Evolutionary conservation across 2,113 vertebrate genomes (phyloP).

Genomic region (Alouatta palliata): DNA sequence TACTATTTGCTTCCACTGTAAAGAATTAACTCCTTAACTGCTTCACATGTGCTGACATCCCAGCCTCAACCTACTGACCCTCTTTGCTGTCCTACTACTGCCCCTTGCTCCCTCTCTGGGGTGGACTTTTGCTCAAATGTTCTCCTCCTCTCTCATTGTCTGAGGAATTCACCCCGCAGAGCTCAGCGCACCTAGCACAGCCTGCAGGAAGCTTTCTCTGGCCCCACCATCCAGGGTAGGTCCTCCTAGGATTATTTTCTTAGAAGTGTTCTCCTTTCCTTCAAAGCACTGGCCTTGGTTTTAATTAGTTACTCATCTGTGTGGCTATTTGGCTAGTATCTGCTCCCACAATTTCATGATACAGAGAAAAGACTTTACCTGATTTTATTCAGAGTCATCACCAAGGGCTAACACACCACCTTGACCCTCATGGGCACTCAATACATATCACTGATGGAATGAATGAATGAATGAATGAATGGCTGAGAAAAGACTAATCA

Average conservation of each 20-base stretch:
- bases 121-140: fast-evolving
- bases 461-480: background rate
- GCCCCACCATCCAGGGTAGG: background rate
- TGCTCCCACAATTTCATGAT: background rate
- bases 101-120: background rate
- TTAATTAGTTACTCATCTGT: background rate
- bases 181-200: background rate
- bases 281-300: background rate
- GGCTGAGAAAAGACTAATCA: background rate
- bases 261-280: background rate
- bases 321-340: background rate
- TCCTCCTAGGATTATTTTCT: background rate
- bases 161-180: background rate
- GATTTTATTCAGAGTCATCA: background rate
- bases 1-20: background rate
- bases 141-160: too few species aligned
- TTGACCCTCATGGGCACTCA: background rate
- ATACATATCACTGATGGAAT: too few species aligned
- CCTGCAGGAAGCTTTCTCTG: background rate
- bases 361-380: background rate
- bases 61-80: background rate
- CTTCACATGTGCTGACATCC: background rate
- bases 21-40: background rate
- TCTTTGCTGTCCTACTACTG: background rate
- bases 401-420: background rate